Evolutionary conservation across 2,797 vertebrate genomes (phyloP).

Genomic region (Eidolon dupreanum): DNA sequence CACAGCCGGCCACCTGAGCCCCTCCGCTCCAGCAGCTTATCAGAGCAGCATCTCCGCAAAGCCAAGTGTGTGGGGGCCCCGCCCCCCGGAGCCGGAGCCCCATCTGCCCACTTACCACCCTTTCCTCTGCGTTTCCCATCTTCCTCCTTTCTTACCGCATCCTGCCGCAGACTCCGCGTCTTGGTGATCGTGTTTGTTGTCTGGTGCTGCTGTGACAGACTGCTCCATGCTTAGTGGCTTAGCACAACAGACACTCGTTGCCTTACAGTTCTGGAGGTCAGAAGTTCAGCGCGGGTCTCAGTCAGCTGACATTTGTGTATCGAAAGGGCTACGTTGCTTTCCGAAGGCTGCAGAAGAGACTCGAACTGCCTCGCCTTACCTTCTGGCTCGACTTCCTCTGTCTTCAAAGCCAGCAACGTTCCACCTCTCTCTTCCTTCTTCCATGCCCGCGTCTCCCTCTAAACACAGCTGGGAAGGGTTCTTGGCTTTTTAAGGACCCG

Average conservation of each 20-base stretch:
- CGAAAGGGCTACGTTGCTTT: fast-evolving
- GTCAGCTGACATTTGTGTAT: not conserved
- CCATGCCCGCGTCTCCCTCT: fast-evolving
- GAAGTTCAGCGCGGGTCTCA: not conserved
- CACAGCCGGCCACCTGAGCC: not conserved
- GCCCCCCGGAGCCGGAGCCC: not conserved
- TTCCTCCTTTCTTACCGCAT: not conserved
- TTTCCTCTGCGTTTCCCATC: not conserved
- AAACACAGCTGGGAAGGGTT: not conserved
- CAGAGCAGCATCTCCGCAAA: not conserved
- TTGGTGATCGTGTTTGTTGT: not conserved
- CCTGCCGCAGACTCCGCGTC: not conserved
- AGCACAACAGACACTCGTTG: not conserved
- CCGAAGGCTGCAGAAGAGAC: not conserved
- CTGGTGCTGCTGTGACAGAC: not conserved
- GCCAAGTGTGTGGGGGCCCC: not conserved
- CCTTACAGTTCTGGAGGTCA: not conserved
- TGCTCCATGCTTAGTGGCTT: not conserved
- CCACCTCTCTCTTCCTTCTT: not conserved
- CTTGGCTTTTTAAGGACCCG: not conserved
- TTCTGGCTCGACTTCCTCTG: not conserved
- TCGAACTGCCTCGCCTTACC: not conserved
- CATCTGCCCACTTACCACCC: too few species aligned
- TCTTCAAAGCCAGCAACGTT: not conserved
- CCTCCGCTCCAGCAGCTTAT: not conserved